phyloP scores from a whole-genome alignment of 2,113 vertebrate genomes.

The Protobothrops mucrosquamatus region DNA sequence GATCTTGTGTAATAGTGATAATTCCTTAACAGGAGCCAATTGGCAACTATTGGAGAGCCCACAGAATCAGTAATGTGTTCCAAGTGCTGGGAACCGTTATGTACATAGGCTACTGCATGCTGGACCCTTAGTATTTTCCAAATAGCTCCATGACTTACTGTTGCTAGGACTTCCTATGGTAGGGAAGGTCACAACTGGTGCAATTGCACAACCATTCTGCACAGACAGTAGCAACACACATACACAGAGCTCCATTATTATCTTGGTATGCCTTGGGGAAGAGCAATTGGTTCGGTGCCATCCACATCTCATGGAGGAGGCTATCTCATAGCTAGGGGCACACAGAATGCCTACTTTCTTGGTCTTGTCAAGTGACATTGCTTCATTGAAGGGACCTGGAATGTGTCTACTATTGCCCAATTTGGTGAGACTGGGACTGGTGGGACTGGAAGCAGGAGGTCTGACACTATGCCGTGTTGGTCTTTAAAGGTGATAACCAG shows the following conservation, averaged over 20 bases:
- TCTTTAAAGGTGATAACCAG: background rate
- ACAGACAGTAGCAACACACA: background rate
- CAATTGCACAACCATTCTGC: background rate
- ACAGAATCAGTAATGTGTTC: background rate
- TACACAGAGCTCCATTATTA: background rate
- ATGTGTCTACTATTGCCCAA: no score
- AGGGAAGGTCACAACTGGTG: background rate
- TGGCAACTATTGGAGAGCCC: background rate
- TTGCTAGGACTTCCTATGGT: background rate
- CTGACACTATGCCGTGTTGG: background rate
- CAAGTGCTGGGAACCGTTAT: background rate
- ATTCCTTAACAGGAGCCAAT: background rate
- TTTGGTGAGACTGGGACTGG: background rate
- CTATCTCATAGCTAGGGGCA: background rate
- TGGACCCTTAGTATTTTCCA: background rate
- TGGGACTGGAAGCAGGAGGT: background rate
- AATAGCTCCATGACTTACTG: background rate
- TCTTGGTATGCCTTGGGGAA: background rate
- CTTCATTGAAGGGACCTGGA: background rate
- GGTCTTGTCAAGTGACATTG: background rate
- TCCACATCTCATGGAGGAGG: background rate
- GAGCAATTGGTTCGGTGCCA: background rate
- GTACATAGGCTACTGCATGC: background rate
- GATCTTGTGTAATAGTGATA: background rate
- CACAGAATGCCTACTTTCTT: background rate